Conservation (phyloP, 1,140 invertebrate genomes). For the Macrocentrus cingulum region DNA sequence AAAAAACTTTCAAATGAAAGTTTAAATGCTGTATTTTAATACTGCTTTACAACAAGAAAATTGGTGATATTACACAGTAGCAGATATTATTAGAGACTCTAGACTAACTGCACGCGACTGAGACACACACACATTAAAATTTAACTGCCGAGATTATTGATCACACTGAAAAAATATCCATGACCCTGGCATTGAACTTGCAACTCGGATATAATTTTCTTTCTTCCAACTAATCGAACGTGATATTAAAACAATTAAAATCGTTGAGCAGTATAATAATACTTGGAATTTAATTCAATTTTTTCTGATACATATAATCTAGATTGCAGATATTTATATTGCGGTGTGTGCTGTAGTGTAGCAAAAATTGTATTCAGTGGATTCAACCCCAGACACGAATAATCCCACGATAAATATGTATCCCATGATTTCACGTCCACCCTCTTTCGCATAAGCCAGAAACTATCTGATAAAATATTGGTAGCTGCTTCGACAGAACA, state of each 20-base stretch:
- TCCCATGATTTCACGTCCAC: neutral
- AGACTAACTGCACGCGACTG: neutral
- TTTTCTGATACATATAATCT: no score
- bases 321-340: no score
- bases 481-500: constrained; percentile 2
- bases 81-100: neutral
- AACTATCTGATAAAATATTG: neutral
- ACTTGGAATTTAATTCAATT: no score
- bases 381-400: neutral
- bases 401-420: constrained; percentile 15
- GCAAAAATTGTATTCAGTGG: constrained; percentile 1
- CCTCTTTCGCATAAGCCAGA: constrained; percentile 1
- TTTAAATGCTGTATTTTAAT: neutral
- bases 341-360: no score
- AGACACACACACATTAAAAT: no score
- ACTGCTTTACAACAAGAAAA: neutral
- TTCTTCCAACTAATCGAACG: no score
- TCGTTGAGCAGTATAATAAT: neutral
- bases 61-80: no score
- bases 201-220: neutral
- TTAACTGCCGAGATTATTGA: no score
- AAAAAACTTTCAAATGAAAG: neutral
- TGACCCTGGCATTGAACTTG: neutral
- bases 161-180: no score
- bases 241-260: neutral